Evolutionary conservation across 2,797 vertebrate species (phyloP).

Genomic region (Spatula clypeata): DNA sequence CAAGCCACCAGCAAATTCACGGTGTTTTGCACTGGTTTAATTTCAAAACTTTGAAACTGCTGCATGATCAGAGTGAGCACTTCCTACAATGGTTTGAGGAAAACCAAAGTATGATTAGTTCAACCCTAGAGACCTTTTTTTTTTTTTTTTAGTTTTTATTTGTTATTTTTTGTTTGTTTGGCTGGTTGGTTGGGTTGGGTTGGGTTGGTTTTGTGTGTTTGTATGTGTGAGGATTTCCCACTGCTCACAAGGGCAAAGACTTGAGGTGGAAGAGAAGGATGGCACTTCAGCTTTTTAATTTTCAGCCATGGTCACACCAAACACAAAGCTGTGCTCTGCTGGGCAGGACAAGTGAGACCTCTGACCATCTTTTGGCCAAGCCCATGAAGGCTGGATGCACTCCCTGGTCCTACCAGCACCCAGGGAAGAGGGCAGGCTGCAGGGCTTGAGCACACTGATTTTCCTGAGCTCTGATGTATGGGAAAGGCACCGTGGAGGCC

Average conservation of each 20-base stretch:
- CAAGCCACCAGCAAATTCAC: background rate
- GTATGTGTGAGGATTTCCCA: background rate
- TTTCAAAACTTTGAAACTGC: background rate
- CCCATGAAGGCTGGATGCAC: accelerated
- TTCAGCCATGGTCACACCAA: background rate
- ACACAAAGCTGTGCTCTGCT: accelerated
- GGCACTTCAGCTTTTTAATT: background rate
- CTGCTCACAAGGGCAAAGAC: background rate
- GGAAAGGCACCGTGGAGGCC: background rate
- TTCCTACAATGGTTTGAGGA: background rate
- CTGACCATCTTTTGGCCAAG: background rate
- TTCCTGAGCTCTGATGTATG: background rate
- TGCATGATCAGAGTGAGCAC: accelerated
- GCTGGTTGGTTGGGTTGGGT: too few relatives aligned
- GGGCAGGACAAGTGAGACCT: accelerated
- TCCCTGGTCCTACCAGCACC: background rate
- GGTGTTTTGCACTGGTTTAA: accelerated
- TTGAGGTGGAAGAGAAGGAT: accelerated
- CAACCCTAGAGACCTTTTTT: background rate
- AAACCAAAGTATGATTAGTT: background rate
- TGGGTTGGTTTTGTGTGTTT: too few relatives aligned
- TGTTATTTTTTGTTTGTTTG: too few relatives aligned
- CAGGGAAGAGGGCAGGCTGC: accelerated
- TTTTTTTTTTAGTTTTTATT: too few relatives aligned
- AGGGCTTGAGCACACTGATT: accelerated